phyloP scores from a whole-genome alignment of 2,797 vertebrate genomes.

The Apogon talboti region DNA sequence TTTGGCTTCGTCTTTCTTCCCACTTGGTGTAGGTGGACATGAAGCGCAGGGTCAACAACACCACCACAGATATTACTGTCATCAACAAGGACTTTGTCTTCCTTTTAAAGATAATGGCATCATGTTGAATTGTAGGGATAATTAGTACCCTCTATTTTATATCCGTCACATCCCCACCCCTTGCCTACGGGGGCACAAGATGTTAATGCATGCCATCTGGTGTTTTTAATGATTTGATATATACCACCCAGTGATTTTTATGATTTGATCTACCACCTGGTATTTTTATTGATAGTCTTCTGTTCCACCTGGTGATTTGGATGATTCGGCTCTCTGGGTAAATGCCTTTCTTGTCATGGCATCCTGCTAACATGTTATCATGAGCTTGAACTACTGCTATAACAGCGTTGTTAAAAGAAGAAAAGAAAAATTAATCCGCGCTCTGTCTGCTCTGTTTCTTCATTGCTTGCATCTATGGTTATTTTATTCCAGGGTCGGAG shows the following conservation, averaged over 20 bases:
- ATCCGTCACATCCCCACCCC: constrained; percentile 81
- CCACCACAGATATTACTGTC: constrained; percentile 66
- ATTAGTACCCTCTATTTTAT: constrained; percentile 84
- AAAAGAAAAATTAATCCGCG: no score
- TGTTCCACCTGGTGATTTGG: constrained; percentile 84
- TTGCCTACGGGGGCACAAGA: constrained; percentile 83
- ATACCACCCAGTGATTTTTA: constrained; percentile 86
- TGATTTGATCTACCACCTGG: constrained; percentile 87
- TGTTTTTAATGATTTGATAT: constrained; percentile 86
- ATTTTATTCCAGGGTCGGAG: constrained; percentile 25
- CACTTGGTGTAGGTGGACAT: constrained; percentile 48
- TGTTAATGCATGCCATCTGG: constrained; percentile 86
- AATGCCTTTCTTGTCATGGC: constrained; percentile 81
- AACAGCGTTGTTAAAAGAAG: constrained; percentile 66
- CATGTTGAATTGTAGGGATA: constrained; percentile 80
- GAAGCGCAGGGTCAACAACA: constrained; percentile 66
- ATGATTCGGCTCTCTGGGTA: constrained; percentile 80
- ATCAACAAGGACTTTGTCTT: constrained; percentile 71
- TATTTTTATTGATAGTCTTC: constrained; percentile 86
- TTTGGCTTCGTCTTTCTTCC: constrained; percentile 29
- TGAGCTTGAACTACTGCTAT: constrained; percentile 73
- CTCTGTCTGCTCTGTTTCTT: constrained; percentile 55
- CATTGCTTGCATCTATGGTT: constrained; percentile 38
- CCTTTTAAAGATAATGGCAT: constrained; percentile 79
- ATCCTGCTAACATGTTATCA: constrained; percentile 79